Evolutionary conservation across 2,797 vertebrate genomes (phyloP).

Genomic region (Labeo calbasu): DNA sequence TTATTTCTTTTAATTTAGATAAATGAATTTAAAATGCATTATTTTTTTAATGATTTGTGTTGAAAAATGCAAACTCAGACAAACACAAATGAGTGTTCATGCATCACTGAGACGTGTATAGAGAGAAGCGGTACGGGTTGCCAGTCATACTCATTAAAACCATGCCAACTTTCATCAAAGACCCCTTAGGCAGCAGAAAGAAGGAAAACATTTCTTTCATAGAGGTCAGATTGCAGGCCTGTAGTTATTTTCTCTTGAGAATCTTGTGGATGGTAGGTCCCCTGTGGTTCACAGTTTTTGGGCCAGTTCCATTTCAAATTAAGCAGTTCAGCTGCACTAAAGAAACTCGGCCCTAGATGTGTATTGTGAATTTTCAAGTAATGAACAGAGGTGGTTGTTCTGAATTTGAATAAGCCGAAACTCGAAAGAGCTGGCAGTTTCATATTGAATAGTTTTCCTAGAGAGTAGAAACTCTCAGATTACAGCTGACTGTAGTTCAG

Average conservation of each 20-base stretch:
- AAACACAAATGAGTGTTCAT: slow-evolving; percentile 42
- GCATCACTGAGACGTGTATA: slow-evolving; percentile 10
- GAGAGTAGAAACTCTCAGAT: background rate
- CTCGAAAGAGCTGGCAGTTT: background rate
- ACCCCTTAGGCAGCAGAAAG: background rate
- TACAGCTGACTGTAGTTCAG: background rate
- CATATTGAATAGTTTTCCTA: background rate
- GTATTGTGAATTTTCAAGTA: background rate
- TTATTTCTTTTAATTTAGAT: background rate
- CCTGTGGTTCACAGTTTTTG: slow-evolving; percentile 33
- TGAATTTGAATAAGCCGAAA: background rate
- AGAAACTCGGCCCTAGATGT: background rate
- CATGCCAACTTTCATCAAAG: slow-evolving; percentile 27
- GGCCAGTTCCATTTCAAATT: slow-evolving; percentile 28
- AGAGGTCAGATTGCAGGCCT: slow-evolving; percentile 15
- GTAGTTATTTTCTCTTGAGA: slow-evolving; percentile 1
- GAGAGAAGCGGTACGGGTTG: background rate
- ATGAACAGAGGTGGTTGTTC: slow-evolving; percentile 1
- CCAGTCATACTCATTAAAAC: slow-evolving; percentile 31
- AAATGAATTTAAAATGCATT: background rate
- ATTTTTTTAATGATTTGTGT: background rate
- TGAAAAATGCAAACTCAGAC: background rate
- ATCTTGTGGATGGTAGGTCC: slow-evolving; percentile 8
- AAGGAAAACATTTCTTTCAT: slow-evolving; percentile 1
- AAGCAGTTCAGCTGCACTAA: slow-evolving; percentile 6